phyloP scores from a whole-genome alignment of 2,888 invertebrate species.

The Agonopterix heracliana region DNA sequence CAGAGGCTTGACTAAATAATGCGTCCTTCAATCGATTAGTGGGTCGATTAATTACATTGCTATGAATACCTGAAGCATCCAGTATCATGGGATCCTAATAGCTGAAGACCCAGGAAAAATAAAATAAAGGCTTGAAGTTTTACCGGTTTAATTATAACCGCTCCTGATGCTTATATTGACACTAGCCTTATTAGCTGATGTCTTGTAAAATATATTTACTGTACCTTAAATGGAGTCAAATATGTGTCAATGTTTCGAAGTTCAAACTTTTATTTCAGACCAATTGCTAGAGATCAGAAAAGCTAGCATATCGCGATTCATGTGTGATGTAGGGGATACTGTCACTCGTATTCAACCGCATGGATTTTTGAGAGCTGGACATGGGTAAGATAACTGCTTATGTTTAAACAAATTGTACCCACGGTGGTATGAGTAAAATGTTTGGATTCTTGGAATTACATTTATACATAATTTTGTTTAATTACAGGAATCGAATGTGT shows the following conservation, averaged over 20 bases:
- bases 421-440: neutral
- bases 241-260: neutral
- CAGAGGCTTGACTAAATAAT: neutral
- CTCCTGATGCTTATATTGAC: too few species aligned
- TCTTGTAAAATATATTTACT: neutral
- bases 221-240: neutral
- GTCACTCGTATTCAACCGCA: slow-evolving; percentile 43
- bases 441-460: neutral
- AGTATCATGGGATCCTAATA: too few species aligned
- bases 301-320: slow-evolving; percentile 31
- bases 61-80: too few species aligned
- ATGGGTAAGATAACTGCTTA: slow-evolving; percentile 23
- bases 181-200: too few species aligned
- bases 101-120: too few species aligned
- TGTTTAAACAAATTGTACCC: neutral
- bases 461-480: neutral
- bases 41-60: neutral
- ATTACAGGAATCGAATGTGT: slow-evolving; percentile 31
- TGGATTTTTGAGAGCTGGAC: slow-evolving; percentile 32
- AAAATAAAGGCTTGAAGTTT: too few species aligned
- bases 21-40: neutral
- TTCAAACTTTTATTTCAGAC: slow-evolving; percentile 26
- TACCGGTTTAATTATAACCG: too few species aligned
- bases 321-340: slow-evolving; percentile 43
- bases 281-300: slow-evolving; percentile 48